Evolutionary conservation across 2,113 vertebrate species (phyloP).

Genomic region (Danio rerio): DNA sequence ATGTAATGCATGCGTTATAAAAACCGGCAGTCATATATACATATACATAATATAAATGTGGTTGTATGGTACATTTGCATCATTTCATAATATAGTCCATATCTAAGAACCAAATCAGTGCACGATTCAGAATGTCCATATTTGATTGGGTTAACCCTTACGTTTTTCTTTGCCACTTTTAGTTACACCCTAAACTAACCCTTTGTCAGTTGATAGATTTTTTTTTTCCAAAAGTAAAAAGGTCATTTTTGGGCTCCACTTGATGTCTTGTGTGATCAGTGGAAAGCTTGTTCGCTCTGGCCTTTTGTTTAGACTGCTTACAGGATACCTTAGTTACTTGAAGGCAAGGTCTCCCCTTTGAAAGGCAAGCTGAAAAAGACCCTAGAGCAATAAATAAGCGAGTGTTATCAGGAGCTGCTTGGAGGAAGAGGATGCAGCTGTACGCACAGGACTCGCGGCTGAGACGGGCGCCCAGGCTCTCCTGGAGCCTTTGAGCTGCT

Average conservation of each 20-base stretch:
- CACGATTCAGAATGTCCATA: neutral
- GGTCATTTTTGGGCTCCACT: constrained; percentile 60
- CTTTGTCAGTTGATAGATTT: constrained; percentile 55
- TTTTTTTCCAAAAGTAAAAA: constrained; percentile 57
- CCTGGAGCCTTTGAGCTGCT: constrained; percentile 70
- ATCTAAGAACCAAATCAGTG: neutral
- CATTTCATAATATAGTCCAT: no score
- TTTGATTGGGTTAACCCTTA: neutral
- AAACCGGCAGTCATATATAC: no score
- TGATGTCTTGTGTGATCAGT: constrained; percentile 59
- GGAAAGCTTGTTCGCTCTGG: constrained; percentile 54
- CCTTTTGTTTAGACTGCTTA: constrained; percentile 64
- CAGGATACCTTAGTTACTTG: constrained; percentile 65
- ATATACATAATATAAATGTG: no score
- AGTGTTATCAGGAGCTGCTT: constrained; percentile 79
- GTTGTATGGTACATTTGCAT: no score
- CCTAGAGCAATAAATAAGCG: constrained; percentile 83
- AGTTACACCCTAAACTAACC: constrained; percentile 60
- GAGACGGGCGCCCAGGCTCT: constrained; percentile 66
- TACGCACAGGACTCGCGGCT: constrained; percentile 72
- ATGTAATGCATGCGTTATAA: no score
- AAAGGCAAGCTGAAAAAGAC: constrained; percentile 71
- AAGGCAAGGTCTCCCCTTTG: constrained; percentile 72
- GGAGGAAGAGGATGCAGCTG: constrained; percentile 85
- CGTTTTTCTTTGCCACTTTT: constrained; percentile 52